Evolutionary conservation across 2,113 vertebrate species (phyloP).

Genomic region (Oostethus manadensis): DNA sequence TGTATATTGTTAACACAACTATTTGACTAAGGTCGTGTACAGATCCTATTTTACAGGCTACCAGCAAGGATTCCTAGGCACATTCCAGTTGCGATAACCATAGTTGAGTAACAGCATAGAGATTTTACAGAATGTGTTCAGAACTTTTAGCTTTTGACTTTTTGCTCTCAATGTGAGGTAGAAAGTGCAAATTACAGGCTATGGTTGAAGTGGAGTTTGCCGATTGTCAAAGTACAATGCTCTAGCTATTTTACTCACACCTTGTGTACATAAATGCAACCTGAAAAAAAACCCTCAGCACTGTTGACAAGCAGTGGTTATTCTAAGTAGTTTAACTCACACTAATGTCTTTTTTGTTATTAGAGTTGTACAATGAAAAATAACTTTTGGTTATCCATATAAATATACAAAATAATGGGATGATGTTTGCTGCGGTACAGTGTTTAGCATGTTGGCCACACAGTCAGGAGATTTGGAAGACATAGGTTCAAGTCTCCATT

Average conservation of each 20-base stretch:
- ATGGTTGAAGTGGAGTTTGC: neutral
- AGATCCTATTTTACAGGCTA: neutral
- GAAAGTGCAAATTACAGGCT: too few species aligned
- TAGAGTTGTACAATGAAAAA: too few species aligned
- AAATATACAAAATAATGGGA: neutral
- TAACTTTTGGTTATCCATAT: neutral
- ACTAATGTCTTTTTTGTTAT: too few species aligned
- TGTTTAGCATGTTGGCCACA: too few species aligned
- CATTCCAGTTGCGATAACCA: slow-evolving; percentile 21
- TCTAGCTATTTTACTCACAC: neutral
- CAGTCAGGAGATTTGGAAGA: too few species aligned
- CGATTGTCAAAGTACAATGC: neutral
- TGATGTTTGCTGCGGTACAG: neutral
- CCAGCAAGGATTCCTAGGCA: neutral
- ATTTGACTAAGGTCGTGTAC: neutral
- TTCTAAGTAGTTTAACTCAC: too few species aligned
- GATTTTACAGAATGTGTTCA: slow-evolving; percentile 6
- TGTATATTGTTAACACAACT: too few species aligned
- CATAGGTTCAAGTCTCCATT: too few species aligned
- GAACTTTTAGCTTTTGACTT: slow-evolving; percentile 8
- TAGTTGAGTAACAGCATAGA: slow-evolving; percentile 3
- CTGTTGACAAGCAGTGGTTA: too few species aligned
- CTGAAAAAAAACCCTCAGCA: too few species aligned
- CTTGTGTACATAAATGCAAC: too few species aligned
- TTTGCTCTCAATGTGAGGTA: neutral